Evolutionary conservation across 2,797 vertebrate genomes (phyloP).

Genomic region (Malurus splendens): DNA sequence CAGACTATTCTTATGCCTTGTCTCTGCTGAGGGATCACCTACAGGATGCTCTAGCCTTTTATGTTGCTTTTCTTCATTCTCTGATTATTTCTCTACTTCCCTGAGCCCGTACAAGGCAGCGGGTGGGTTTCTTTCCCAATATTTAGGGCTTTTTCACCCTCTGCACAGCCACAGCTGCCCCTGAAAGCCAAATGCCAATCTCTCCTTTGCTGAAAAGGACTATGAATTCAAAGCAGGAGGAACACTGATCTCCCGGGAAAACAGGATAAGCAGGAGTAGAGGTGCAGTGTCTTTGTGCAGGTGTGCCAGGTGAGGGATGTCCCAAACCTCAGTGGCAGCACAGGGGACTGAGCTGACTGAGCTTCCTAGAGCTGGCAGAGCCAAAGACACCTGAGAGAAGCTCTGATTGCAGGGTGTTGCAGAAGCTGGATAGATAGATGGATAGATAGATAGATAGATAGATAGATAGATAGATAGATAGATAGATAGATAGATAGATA

Average conservation of each 20-base stretch:
- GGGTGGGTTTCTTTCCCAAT: background rate
- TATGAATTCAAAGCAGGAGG: background rate
- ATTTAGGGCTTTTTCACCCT: background rate
- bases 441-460: no score
- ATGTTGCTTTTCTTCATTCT: background rate
- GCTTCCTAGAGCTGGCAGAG: background rate
- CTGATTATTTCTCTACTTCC: background rate
- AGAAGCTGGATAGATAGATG: background rate
- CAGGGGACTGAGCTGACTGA: background rate
- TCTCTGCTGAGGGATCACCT: background rate
- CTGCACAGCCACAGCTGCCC: background rate
- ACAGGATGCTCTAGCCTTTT: background rate
- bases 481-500: no score
- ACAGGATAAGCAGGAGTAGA: background rate
- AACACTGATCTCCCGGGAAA: background rate
- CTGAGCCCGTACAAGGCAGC: background rate
- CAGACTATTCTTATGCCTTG: background rate
- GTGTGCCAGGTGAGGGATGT: background rate
- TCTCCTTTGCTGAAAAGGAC: background rate
- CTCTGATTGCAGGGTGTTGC: background rate
- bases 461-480: no score
- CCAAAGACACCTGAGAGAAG: background rate
- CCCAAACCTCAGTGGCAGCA: background rate
- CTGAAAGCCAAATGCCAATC: background rate
- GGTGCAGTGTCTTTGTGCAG: background rate